phyloP scores from a whole-genome alignment of 2,888 invertebrate species.

The Sisyra terminalis region DNA sequence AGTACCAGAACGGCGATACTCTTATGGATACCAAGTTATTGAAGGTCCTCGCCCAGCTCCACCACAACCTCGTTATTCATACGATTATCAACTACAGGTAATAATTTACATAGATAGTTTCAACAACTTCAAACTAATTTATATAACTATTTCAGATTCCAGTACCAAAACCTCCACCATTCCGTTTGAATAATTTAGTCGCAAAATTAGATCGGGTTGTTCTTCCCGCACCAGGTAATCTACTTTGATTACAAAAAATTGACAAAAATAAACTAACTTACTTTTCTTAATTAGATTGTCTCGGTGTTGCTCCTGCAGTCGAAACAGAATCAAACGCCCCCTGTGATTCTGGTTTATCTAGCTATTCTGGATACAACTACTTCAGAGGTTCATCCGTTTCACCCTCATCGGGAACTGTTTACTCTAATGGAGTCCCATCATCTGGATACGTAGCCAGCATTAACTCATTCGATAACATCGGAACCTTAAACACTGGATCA shows the following conservation, averaged over 20 bases:
- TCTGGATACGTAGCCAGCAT: neutral
- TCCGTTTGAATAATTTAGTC: conserved; percentile 14
- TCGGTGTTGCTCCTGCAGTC: neutral
- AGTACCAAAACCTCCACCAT: conserved; percentile 1
- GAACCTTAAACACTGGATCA: neutral
- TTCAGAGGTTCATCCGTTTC: too few species aligned
- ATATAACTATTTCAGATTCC: conserved; percentile 4
- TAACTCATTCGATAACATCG: neutral
- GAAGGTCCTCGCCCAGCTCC: conserved; percentile 8
- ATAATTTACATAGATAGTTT: neutral
- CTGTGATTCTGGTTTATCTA: neutral
- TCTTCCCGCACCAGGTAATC: conserved; percentile 12
- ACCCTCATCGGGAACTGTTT: neutral
- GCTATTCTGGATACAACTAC: neutral
- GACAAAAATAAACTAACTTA: neutral
- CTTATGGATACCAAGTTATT: conserved; percentile 16
- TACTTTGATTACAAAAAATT: neutral
- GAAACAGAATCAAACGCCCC: neutral
- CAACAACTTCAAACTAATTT: neutral
- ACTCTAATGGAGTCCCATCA: neutral
- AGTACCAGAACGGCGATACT: neutral
- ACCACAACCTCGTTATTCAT: conserved; percentile 9
- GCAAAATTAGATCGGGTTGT: conserved; percentile 21
- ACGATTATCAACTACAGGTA: conserved; percentile 11
- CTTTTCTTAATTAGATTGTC: conserved; percentile 1